Percentiles rank a stretch among this genome's conserved stretches.
Evolutionary conservation across 1,140 invertebrate genomes (phyloP).

Genomic region (Druon quercuslanigerum): DNA sequence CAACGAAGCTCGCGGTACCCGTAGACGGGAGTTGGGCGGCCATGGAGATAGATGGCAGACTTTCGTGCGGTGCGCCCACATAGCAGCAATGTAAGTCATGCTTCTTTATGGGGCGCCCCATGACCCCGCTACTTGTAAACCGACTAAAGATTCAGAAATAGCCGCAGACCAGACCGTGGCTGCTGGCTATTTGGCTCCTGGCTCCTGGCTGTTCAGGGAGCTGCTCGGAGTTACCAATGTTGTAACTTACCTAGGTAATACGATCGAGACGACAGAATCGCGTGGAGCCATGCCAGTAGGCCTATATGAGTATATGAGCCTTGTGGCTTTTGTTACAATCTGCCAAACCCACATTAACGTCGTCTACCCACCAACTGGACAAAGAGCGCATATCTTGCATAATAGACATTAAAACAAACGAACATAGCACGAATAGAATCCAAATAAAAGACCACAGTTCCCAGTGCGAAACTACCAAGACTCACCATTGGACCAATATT

Average conservation of each 20-base stretch:
- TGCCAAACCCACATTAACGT: no score
- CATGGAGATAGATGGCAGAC: constrained; percentile 68
- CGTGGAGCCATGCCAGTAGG: constrained; percentile 31
- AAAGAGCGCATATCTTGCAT: no score
- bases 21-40: constrained; percentile 45
- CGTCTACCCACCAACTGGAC: no score
- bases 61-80: constrained; percentile 66
- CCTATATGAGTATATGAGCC: no score
- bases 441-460: no score
- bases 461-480: no score
- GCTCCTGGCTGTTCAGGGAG: constrained; percentile 46
- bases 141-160: constrained; percentile 74
- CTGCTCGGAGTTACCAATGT: constrained; percentile 38
- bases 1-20: constrained; percentile 39
- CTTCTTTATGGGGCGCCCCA: constrained; percentile 71
- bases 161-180: constrained; percentile 55
- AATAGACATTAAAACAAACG: no score
- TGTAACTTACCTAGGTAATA: constrained; percentile 63
- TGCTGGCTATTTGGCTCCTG: neutral
- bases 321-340: no score
- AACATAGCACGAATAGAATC: no score
- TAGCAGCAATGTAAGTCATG: constrained; percentile 73
- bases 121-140: constrained; percentile 74
- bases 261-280: constrained; percentile 56
- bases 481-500: no score